phyloP scores from a whole-genome alignment of 1,140 invertebrate species.

The Druon quercuslanigerum region DNA sequence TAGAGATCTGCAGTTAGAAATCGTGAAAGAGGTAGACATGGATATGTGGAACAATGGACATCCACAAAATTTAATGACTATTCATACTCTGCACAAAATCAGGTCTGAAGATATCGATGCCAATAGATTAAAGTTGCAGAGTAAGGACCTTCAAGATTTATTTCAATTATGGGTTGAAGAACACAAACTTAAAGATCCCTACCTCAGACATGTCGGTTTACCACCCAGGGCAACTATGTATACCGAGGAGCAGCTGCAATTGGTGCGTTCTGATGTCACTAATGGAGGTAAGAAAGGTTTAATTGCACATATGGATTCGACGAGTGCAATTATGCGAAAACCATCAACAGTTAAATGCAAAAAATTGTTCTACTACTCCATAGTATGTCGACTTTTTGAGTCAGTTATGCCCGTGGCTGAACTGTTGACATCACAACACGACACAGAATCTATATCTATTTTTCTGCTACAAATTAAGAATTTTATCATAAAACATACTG shows the following conservation, averaged over 20 bases:
- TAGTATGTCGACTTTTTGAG: no score
- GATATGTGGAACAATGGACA: background rate
- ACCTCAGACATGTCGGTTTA: background rate
- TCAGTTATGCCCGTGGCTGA: background rate
- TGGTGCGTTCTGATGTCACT: background rate
- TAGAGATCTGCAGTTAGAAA: background rate
- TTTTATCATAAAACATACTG: background rate
- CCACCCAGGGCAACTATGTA: background rate
- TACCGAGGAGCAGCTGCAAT: no score
- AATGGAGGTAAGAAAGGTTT: background rate
- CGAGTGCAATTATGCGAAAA: background rate
- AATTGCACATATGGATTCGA: background rate
- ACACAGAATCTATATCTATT: background rate
- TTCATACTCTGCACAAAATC: background rate
- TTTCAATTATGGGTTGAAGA: background rate
- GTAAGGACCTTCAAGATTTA: background rate
- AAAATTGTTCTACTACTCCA: no score
- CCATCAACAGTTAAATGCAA: background rate
- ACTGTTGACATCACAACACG: background rate
- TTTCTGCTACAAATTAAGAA: background rate
- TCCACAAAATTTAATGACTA: background rate
- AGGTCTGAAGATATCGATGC: background rate
- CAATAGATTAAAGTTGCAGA: background rate
- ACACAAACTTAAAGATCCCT: background rate
- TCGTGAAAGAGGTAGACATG: background rate